Base-by-base conservation (phyloP, 2,113 vertebrate genomes). In the Gopherus evgoodei region DNA sequence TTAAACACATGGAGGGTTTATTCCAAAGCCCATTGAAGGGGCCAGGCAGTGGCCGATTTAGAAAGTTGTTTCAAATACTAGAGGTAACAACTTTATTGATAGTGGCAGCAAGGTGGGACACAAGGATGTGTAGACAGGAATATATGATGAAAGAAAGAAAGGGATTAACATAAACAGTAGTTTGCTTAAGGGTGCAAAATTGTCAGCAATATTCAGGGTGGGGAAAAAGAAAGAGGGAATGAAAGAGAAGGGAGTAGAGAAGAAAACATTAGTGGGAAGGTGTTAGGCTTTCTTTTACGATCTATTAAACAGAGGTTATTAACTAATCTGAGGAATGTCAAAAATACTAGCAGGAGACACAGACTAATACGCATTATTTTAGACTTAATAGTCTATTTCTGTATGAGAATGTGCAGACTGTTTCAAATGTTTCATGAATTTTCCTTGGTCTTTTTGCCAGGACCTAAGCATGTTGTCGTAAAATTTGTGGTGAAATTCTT, bases 401-500 rank as follows among this genome's bases (percentile, higher is more conserved):
- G 5, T 27, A 24, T 78, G 75, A 27, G 38, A 78, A 16, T 88
- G 76, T 13, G 54, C 52, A 53, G 42, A 2, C 0, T 6, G 8
- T 94, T 86, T 38, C 24, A 81, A 56, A 27, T 78, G 22, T 84
- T 56, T 89, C 31, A 11, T 82, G 89, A 81, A 90, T 84, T 76
- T 76, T 35, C 14, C 75, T 89, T 88, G 79, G 56, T 56, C 2
- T 94, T 95, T 93, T 72, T 50, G 79, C 38, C 94, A 99, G 99
- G 99, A 94, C 99, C 99, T 4, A 99, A 99, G 96, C 98, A 99
- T 11, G 98, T 99, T 35, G 98, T 98, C 86, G 98, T 99, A 93
- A 99, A 98, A 96, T 99, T 99, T 95, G 99, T 99, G 94, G 99
- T 99, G 97, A 99, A 99, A 97, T 99, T 99, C 98, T 99, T 99